Conservation (phyloP, 1,140 invertebrate species). For the Cotesia chilonis region DNA sequence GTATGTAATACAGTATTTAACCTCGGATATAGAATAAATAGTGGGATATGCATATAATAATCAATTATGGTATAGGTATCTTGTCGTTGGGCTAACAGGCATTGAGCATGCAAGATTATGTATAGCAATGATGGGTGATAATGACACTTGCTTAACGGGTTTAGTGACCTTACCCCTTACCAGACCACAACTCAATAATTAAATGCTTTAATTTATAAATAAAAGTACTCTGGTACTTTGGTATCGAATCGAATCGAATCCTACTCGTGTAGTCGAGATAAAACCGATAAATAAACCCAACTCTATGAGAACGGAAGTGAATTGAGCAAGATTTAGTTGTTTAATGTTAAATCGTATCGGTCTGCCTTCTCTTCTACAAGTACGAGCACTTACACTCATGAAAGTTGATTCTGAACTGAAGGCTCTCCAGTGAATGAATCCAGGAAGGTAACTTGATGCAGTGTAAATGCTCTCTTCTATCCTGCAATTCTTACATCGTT, state of each 20-base stretch:
- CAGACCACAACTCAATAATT: conserved; percentile 9
- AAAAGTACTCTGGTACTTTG: no score
- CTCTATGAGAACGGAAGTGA: conserved; percentile 10
- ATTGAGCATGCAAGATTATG: conserved; percentile 30
- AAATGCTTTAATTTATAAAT: conserved; percentile 13
- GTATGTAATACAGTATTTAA: background rate
- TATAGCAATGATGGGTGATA: conserved; percentile 33
- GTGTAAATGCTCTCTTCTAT: conserved; percentile 39
- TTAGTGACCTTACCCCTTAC: conserved; percentile 10
- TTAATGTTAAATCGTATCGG: conserved; percentile 21
- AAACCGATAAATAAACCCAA: background rate
- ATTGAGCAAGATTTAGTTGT: conserved; percentile 26
- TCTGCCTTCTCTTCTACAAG: conserved; percentile 27
- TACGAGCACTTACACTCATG: conserved; percentile 38
- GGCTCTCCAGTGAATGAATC: conserved; percentile 44
- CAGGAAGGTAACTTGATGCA: conserved; percentile 51
- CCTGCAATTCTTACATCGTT: background rate
- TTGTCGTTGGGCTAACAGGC: conserved; percentile 29
- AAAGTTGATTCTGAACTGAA: conserved; percentile 37
- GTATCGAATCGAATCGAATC: no score
- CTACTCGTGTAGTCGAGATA: background rate
- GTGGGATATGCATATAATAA: conserved; percentile 2
- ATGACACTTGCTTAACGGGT: conserved; percentile 27
- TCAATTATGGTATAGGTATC: conserved; percentile 21
- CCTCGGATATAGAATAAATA: background rate